Conservation (phyloP, 2,888 invertebrate genomes). For the Epicampocera succincta region DNA sequence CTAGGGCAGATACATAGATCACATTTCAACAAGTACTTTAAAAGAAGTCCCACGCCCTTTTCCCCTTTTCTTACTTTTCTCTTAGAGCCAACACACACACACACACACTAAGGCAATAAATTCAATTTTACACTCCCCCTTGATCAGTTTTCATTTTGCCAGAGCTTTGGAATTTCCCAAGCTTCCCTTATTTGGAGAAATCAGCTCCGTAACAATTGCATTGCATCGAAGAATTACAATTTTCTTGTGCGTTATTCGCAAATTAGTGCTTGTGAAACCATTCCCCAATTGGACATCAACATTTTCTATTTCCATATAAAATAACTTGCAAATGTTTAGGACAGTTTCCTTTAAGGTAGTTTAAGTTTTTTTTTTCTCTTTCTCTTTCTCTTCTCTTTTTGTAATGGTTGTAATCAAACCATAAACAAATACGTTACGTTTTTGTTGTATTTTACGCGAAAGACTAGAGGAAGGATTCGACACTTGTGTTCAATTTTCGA, state of each 20-base stretch:
- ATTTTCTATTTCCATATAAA: not conserved
- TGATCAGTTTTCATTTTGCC: too few relatives aligned
- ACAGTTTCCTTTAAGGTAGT: slow-evolving; percentile 26
- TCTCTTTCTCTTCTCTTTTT: too few relatives aligned
- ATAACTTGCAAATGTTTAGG: not conserved
- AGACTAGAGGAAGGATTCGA: slow-evolving; percentile 55
- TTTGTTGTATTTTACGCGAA: not conserved
- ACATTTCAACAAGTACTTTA: too few relatives aligned
- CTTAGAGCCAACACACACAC: too few relatives aligned
- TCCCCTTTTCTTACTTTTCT: too few relatives aligned
- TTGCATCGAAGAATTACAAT: not conserved
- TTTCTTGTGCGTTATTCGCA: slow-evolving; percentile 1
- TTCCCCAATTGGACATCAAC: slow-evolving; percentile 1
- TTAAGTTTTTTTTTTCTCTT: not conserved
- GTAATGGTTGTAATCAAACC: not conserved
- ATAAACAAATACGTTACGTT: slow-evolving; percentile 29
- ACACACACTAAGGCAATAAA: too few relatives aligned
- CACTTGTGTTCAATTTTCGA: not conserved
- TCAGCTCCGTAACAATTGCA: not conserved
- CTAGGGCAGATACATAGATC: too few relatives aligned
- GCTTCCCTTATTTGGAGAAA: not conserved
- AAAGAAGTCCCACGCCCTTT: too few relatives aligned
- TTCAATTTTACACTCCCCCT: too few relatives aligned
- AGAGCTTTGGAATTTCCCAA: too few relatives aligned
- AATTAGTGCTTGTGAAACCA: slow-evolving; percentile 31